Evolutionary conservation across 2,797 vertebrate species (phyloP), one percentile per base, ranked within the genome.

Genomic region (Muraenolepis orangiensis): DNA sequence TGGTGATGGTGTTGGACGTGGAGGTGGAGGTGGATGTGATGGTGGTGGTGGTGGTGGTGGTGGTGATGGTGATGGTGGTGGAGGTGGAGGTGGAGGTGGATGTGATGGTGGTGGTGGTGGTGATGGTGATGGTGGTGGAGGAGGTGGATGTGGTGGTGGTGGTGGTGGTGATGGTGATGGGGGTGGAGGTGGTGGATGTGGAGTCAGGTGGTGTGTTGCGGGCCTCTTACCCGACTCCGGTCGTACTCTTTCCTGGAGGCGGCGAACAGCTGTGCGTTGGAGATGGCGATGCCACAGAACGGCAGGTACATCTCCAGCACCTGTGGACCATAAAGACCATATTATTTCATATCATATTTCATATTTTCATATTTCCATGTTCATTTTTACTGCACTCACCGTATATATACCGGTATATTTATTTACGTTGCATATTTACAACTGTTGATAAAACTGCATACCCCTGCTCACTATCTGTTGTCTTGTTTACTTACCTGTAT

Each of bases 291-390:
- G 32, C 98, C 98, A 85, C 98, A 99, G 88, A 99, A 99, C 0
- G 98, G 98, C 78, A 99, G 95, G 86, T 98, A 99, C 97, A 99
- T 99, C 93, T 98, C 96, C 94, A 99, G 95, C 80, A 99, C 98
- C 98, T 99, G 88, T 76, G 73, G 75, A 88, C 16, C 69, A 79
- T n/a, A n/a, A n/a, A n/a, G n/a, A n/a, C n/a, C n/a, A n/a, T n/a
- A n/a, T n/a, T n/a, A n/a, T n/a, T n/a, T n/a, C n/a, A n/a, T n/a
- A n/a, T n/a, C n/a, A n/a, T n/a, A n/a, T n/a, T n/a, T n/a, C n/a
- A n/a, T n/a, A n/a, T n/a, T n/a, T n/a, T n/a, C n/a, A n/a, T n/a
- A n/a, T n/a, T n/a, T n/a, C n/a, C n/a, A n/a, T n/a, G n/a, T n/a
- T n/a, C n/a, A n/a, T n/a, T n/a, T n/a, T n/a, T n/a, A n/a, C n/a